Conservation (phyloP, 2,797 vertebrate genomes). For the Pseudomugil gertrudae region DNA sequence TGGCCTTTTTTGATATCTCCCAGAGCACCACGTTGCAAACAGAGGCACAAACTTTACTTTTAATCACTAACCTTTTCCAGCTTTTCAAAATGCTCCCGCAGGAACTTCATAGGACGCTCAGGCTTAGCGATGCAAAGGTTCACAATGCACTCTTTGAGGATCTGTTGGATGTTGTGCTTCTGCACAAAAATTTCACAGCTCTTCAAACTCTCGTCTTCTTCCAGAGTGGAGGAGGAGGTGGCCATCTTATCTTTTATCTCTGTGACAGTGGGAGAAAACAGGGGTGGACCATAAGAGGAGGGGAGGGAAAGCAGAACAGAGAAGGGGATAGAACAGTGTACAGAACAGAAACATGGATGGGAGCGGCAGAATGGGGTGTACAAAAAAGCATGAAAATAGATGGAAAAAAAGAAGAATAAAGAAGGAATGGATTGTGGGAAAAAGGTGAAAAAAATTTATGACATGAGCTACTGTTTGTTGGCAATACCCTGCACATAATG, state of each 20-base stretch:
- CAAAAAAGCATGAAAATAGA: slow-evolving; percentile 18
- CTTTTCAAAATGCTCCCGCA: slow-evolving; percentile 96
- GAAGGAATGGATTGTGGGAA: slow-evolving; percentile 8
- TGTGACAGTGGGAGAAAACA: slow-evolving; percentile 71
- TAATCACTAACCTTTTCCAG: slow-evolving; percentile 93
- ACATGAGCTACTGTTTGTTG: slow-evolving; percentile 12
- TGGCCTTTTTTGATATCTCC: not conserved
- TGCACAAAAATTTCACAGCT: slow-evolving; percentile 96
- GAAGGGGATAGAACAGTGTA: slow-evolving; percentile 13
- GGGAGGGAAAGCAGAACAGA: slow-evolving; percentile 45
- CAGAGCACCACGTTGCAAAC: slow-evolving; percentile 20
- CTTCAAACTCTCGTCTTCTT: slow-evolving; percentile 95
- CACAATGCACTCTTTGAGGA: slow-evolving; percentile 96
- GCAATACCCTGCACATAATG: not conserved
- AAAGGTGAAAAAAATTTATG: slow-evolving; percentile 15
- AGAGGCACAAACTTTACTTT: slow-evolving; percentile 28
- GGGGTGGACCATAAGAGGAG: slow-evolving; percentile 68
- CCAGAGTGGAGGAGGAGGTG: slow-evolving; percentile 85
- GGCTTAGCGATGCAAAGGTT: slow-evolving; percentile 95
- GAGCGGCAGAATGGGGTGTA: slow-evolving; percentile 28
- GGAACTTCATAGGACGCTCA: slow-evolving; percentile 95
- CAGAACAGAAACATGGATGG: slow-evolving; percentile 33
- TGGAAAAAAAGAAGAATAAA: not conserved
- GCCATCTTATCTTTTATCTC: slow-evolving; percentile 91
- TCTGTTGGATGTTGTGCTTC: slow-evolving; percentile 95